Base-by-base conservation (phyloP, 2,888 invertebrate species). In the Lycophotia porphyrea region DNA sequence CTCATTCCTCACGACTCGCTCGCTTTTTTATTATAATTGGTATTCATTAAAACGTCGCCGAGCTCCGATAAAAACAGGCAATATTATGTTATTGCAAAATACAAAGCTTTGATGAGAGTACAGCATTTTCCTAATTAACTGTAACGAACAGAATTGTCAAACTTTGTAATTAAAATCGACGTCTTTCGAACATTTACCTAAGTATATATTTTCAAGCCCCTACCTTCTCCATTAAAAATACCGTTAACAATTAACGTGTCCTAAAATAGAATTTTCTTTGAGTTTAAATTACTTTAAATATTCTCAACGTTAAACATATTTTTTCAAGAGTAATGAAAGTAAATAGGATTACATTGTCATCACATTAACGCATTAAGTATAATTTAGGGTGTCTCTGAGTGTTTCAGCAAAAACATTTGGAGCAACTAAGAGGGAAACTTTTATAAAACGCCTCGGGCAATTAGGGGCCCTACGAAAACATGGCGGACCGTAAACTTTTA, bases 1-100 rank as follows among this genome's bases (percentile, higher is more conserved):
- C 15, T 42, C 24, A 60, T 71, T 47, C 9, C 7, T 67, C 60
- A 64, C 27, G 18, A 52, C 65, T 66, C 34, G 27, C 55, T 69
- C 47, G 18, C 27, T 64, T 82, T 82, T 70, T 61, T 73, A 75
- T 42, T 61, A 65, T 73, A 79, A 82, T 65, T 79, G 70, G 47
- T 58, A 80, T 65, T 47, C 27, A 65, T 71, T 64, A 39, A 42
- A 67, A 70, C 47, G 21, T 55, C 27, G 21, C 42, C 49, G 39
- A 31, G 21, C 4, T 31, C 42, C 66, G 24, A 71, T 36, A 42
- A 49, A 74, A 65, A 47, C n/a, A 52, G 21, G n/a, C 7, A 63
- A 52, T 39, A 27, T 65, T 44, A 44, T 63, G 34, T 58, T 68
- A 47, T 73, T 67, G 60, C 24, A 15, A 64, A 58, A 66, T 31